These are phyloP conservation scores for Ichneumoninae sp. DNA, from an alignment of 2,888 invertebrate genomes.

Conservation along the genomic window DNA sequence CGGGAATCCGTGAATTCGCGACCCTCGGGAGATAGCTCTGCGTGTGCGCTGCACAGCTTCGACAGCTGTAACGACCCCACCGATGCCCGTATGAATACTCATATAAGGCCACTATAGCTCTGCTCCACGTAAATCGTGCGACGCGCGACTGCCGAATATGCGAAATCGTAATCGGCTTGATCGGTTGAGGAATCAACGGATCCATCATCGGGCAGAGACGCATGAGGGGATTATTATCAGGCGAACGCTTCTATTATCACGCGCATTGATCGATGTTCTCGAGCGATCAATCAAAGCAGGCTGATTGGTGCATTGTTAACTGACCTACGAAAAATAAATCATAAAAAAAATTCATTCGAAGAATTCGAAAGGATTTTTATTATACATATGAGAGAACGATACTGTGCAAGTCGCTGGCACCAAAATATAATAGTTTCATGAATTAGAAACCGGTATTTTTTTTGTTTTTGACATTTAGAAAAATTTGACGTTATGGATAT, in stretches of 20 bases:
- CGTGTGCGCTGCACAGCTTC: neutral
- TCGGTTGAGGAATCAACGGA: constrained; percentile 26
- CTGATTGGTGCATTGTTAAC: constrained; percentile 16
- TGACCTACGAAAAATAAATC: neutral
- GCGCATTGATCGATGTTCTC: neutral
- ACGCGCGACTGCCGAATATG: constrained; percentile 21
- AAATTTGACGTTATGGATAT: too few species aligned
- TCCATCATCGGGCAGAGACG: neutral
- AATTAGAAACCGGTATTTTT: too few species aligned
- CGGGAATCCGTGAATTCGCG: neutral
- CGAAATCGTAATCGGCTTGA: constrained; percentile 24
- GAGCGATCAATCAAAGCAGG: neutral
- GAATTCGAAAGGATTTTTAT: too few species aligned
- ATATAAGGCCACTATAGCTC: neutral
- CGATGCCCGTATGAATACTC: neutral
- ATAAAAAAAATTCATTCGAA: too few species aligned
- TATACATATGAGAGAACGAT: too few species aligned
- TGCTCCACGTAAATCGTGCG: neutral
- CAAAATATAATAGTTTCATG: too few species aligned
- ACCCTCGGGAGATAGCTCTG: neutral
- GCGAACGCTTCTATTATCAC: constrained; percentile 15
- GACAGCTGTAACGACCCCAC: neutral
- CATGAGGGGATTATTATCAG: too few species aligned
- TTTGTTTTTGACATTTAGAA: too few species aligned
- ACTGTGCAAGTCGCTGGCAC: too few species aligned